Base-by-base conservation (phyloP, 2,888 invertebrate genomes). In the Dynastes maya region DNA sequence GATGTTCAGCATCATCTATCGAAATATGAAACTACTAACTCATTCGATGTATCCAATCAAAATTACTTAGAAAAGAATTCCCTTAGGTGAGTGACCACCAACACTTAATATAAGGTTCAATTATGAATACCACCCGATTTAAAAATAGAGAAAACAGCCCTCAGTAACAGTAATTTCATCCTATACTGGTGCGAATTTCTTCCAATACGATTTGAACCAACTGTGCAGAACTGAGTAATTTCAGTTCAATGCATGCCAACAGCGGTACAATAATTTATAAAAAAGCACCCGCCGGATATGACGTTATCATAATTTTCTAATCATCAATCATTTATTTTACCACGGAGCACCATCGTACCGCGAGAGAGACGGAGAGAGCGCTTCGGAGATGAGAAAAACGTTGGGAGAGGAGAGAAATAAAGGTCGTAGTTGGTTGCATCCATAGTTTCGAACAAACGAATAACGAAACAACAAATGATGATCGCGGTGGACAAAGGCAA, bases 281-380 rank as follows among this genome's bases (percentile, higher is more conserved):
- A 67, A 76, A 77, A 70, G 40, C 45, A 32, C 63, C 63, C 78
- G 87, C 87, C 88, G 88, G 88, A 88, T 86, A 83, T 88, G 88
- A 88, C 88, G 87, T 86, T 83, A 86, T 86, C 86, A 87, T 88
- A 88, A 88, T 88, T 88, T 88, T 87, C 88, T 88, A 88, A 88
- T 88, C 88, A 88, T 88, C 88, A 88, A 88, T 88, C 88, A 88
- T 88, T 87, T 88, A 88, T 88, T 88, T 88, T 37, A 32, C 71
- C 53, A 58, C 72, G 37, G 61, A 58, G 55, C 16, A 58, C 22
- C 55, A 8, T 45, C 8, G 45, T 45, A 11, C 45, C 9, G 32
- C 32, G 11, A 45, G 45, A 8, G 53, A 58, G 16, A 58, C 8
- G 5, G 55, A 58, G 16, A 58, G 22, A 58, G 22, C 22, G 22